Evolutionary conservation across 2,888 invertebrate genomes (phyloP).

Genomic region (Macropis europaea): DNA sequence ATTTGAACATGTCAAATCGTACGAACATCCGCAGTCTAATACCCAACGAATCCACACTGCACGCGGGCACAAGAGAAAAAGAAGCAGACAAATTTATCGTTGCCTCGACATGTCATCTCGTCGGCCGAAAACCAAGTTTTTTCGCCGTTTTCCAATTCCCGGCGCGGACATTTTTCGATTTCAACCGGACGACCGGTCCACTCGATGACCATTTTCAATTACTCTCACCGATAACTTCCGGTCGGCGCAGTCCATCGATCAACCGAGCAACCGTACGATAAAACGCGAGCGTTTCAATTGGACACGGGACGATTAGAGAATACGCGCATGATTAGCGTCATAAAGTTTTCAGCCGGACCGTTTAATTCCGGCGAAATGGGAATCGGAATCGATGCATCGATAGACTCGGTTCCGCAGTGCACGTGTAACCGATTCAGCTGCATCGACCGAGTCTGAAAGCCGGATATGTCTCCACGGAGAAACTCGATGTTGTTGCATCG

Average conservation of each 20-base stretch:
- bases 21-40: no score
- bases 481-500: slow-evolving; percentile 27
- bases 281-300: slow-evolving; percentile 14
- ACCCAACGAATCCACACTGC: no score
- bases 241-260: slow-evolving; percentile 15
- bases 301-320: slow-evolving; percentile 26
- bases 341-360: slow-evolving; percentile 27
- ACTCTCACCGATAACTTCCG: not conserved
- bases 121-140: no score
- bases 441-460: slow-evolving; percentile 29
- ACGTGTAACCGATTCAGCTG: slow-evolving; percentile 51
- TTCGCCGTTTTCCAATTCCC: no score
- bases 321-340: slow-evolving; percentile 36
- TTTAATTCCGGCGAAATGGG: slow-evolving; percentile 34
- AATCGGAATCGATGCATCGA: slow-evolving; percentile 40
- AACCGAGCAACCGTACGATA: not conserved
- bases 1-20: no score
- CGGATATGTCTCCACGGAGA: slow-evolving; percentile 42
- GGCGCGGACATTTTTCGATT: not conserved
- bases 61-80: no score
- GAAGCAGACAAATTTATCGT: no score
- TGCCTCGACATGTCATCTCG: no score
- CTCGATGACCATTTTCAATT: slow-evolving; percentile 7
- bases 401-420: slow-evolving; percentile 45
- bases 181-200: not conserved